Base-by-base conservation (phyloP, 2,888 invertebrate species). In the Temnothorax rugatulus region DNA sequence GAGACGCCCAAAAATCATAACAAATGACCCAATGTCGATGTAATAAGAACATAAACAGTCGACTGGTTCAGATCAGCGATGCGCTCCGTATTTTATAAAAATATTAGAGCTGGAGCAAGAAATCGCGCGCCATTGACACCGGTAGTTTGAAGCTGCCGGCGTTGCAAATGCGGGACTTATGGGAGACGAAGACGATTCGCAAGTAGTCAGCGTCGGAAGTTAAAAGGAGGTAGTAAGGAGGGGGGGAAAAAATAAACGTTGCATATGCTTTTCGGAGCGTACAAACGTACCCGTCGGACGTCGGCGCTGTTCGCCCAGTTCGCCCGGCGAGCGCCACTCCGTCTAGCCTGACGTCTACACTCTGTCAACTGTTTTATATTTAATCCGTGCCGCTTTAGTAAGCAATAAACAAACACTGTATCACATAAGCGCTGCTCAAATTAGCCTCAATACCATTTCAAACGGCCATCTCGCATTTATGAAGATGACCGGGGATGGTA, bases 381-480 rank as follows among this genome's bases (percentile, higher is more conserved):
- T 94, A 94, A 95, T 95, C 94, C 94, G 91, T 91, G 92, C 91
- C 92, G 93, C 92, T 94, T 93, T 94, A 93, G 94, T 94, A 93
- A 94, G 94, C 94, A 93, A 94, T 95, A 94, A 94, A 94, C 94
- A 95, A 94, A 94, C 94, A 92, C 91, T 93, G 94, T 94, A 94
- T 94, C 93, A 93, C 92, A 93, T 90, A 92, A 93, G 93, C 93
- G 92, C 91, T 93, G 94, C 94, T 94, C 93, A 92, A 94, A 94
- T 94, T 94, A 95, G 94, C 93, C 93, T 93, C 94, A 93, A 95
- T 94, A 93, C 93, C 93, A 92, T 93, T 93, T 92, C 88, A 92
- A 93, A 94, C 93, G 92, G 93, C 92, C 93, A 93, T 83, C 93
- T 92, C 93, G 93, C 93, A 93, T 94, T 93, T 93, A 93, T 93